A percentile compares a stretch with the other conserved stretches of the same genome.
Evolutionary conservation across 2,797 vertebrate genomes (phyloP).

Genomic region (Anniella stebbinsi): DNA sequence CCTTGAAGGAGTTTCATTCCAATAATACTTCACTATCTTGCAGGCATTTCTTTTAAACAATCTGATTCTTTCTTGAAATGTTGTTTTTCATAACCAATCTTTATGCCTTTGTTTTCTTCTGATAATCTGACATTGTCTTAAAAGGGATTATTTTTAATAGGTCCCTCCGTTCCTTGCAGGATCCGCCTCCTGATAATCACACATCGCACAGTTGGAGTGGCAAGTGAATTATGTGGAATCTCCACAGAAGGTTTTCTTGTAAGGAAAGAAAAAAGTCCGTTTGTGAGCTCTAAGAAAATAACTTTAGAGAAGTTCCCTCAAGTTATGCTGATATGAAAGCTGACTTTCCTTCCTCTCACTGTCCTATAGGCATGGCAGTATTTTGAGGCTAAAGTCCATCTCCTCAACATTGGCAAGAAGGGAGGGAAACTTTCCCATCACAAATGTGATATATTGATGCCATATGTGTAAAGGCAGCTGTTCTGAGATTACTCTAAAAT

Average conservation of each 20-base stretch:
- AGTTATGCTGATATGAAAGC: background rate
- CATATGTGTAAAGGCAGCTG: background rate
- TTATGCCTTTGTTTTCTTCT: background rate
- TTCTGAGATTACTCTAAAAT: background rate
- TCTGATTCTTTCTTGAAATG: background rate
- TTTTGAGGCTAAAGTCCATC: conserved; percentile 35
- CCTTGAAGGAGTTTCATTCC: background rate
- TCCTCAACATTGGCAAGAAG: background rate
- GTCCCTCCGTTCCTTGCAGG: background rate
- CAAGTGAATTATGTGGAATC: background rate
- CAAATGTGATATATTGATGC: background rate
- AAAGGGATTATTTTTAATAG: background rate
- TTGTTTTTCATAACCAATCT: background rate
- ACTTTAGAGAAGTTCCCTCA: background rate
- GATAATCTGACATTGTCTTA: background rate
- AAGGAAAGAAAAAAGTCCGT: background rate
- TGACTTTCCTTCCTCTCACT: background rate
- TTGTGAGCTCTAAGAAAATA: background rate
- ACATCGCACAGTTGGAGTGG: background rate
- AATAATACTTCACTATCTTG: background rate
- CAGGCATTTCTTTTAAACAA: background rate
- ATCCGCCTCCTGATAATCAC: background rate
- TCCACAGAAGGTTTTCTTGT: background rate
- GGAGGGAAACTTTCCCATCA: no score
- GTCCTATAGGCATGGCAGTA: background rate